A percentile compares a stretch with the other conserved stretches of the same genome.
Evolutionary conservation across 2,797 vertebrate species (phyloP).

Genomic region (Salmo trutta): DNA sequence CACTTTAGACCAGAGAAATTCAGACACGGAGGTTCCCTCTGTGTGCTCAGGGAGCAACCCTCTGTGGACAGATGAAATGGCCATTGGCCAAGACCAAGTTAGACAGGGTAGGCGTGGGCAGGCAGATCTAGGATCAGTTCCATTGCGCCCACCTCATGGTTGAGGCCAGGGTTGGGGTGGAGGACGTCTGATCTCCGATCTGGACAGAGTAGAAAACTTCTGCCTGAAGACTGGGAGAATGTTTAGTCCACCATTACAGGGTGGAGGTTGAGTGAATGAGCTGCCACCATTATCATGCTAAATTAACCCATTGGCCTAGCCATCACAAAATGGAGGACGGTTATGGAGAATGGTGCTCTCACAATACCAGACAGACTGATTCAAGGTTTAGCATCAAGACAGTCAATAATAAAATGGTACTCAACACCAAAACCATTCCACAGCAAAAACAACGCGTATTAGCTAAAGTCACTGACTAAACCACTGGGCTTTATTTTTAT

Average conservation of each 20-base stretch:
- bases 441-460: no score
- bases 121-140: background rate
- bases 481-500: no score
- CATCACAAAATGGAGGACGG: conserved; percentile 74
- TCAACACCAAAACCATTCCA: no score
- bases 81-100: background rate
- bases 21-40: background rate
- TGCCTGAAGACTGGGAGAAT: conserved; percentile 49
- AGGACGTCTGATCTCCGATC: background rate
- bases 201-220: background rate
- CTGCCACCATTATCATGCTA: conserved; percentile 76
- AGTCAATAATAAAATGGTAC: no score
- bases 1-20: background rate
- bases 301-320: conserved; percentile 73
- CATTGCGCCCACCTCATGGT: background rate
- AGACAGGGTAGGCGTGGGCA: background rate
- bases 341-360: conserved; percentile 18
- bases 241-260: conserved; percentile 72
- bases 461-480: no score
- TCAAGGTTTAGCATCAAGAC: no score
- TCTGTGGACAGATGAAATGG: background rate
- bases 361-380: no score
- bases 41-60: background rate
- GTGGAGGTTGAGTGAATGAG: conserved; percentile 54
- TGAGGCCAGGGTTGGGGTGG: background rate